Percentiles rank a stretch among this genome's conserved stretches.
Evolutionary conservation across 2,797 vertebrate species (phyloP).

Genomic region (Sarcophilus harrisii): DNA sequence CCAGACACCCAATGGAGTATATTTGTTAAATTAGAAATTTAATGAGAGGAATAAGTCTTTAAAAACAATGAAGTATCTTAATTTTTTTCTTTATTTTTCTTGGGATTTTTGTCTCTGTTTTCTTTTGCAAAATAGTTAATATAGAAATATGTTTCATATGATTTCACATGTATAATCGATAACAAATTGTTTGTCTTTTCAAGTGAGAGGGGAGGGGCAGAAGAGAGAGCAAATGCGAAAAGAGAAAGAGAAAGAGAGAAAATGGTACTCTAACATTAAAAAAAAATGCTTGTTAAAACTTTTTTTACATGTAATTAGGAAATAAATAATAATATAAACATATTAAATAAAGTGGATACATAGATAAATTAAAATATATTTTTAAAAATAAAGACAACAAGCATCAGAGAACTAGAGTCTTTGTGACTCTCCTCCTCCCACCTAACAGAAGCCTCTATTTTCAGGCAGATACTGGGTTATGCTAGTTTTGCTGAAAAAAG

Average conservation of each 20-base stretch:
- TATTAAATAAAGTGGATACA: background rate
- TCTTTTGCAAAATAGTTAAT: background rate
- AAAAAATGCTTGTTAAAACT: background rate
- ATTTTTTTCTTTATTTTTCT: background rate
- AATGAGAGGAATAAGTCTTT: background rate
- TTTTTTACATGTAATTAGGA: background rate
- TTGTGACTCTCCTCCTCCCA: background rate
- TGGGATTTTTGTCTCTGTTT: background rate
- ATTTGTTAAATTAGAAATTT: background rate
- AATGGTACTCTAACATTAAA: background rate
- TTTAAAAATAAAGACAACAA: background rate
- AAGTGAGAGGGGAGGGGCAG: background rate
- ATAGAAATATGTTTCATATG: background rate
- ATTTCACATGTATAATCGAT: background rate
- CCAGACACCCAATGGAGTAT: background rate
- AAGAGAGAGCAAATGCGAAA: background rate
- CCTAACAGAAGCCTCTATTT: background rate
- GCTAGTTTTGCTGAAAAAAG: background rate
- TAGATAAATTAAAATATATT: background rate
- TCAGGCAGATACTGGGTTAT: background rate
- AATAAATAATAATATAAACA: background rate
- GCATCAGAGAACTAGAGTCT: background rate
- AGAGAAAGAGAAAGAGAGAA: background rate
- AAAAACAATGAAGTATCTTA: background rate
- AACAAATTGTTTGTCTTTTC: background rate